Percentiles rank a stretch among this genome's conserved stretches.
phyloP scores from a whole-genome alignment of 2,797 vertebrate genomes.

The Poecilia picta region DNA sequence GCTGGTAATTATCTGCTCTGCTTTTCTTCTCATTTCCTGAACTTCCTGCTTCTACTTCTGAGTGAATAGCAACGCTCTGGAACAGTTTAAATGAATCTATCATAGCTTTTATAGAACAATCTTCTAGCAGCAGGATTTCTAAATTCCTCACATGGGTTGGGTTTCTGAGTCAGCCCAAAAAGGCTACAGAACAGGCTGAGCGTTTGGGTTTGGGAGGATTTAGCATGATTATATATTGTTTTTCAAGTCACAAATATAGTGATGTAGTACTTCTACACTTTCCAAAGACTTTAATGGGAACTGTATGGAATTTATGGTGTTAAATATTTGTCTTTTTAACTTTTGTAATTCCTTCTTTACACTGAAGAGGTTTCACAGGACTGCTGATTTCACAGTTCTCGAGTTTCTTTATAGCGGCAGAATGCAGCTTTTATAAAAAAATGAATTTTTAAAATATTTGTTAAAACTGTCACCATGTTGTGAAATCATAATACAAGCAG shows the following conservation, averaged over 20 bases:
- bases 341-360: background rate
- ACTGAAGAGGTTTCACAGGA: background rate
- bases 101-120: background rate
- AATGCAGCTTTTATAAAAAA: too few species aligned
- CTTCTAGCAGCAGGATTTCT: slow-evolving; percentile 3
- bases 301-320: background rate
- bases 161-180: slow-evolving; percentile 1
- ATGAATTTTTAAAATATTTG: too few species aligned
- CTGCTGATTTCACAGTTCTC: background rate
- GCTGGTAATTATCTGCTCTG: background rate
- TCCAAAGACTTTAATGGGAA: background rate
- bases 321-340: background rate
- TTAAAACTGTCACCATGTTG: too few species aligned
- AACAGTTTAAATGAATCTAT: background rate
- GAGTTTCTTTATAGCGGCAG: too few species aligned
- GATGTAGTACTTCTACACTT: background rate
- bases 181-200: background rate
- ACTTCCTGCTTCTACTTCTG: background rate
- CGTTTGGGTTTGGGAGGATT: background rate
- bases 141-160: slow-evolving; percentile 23
- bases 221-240: background rate
- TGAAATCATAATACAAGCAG: too few species aligned
- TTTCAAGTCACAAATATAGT: background rate
- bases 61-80: background rate
- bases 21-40: background rate